Base-by-base conservation (phyloP, 1,140 invertebrate species). In the Apis mellifera region DNA sequence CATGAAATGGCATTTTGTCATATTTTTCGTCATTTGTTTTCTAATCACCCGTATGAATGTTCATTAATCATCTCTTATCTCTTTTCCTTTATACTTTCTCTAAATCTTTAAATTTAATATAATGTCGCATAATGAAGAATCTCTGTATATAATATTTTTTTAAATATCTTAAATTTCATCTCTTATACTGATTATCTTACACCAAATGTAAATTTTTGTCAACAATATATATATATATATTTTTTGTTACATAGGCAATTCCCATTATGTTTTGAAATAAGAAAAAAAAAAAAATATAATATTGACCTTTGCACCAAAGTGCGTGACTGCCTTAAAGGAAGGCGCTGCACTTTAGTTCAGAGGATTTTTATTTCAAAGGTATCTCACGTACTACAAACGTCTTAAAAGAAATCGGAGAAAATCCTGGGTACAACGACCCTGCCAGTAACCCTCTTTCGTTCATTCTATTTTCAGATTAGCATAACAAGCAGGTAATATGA, bases 391-490 rank as follows among this genome's bases (percentile, higher is more conserved):
- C n/a, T 54, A 54, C n/a, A 54, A 32, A 57, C 21, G 32, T 32
- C 42, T 57, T 26, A 17, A 62, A 62, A 60, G 66, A 71, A 78
- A 78, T 70, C 68, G n/a, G 66, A 71, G 66, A 70, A 71, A 78
- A 52, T 48, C 19, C 17, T 55, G 48, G 19, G 66, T 60, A 52
- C 54, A n/a, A 60, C 55, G 66, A 73, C 69, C 78, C 50, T 48
- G 26, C 60, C 32, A 9, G 42, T 50, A 78, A 23, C 77, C 32
- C 68, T 57, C n/a, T 62, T 19, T 68, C 23, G 59, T 73, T 74
- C 78, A 17, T 73, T 66, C 71, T 81, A 62, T 79, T 79, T 71
- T 79, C 77, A 52, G 68, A 79, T 71, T 71, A 71, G 68, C 57
- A 71, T 64, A 79, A 79, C 68, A 62, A 62, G 42, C 57, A 64